Evolutionary conservation across 2,797 vertebrate species (phyloP).

Genomic region (Halcyon smyrnensis): DNA sequence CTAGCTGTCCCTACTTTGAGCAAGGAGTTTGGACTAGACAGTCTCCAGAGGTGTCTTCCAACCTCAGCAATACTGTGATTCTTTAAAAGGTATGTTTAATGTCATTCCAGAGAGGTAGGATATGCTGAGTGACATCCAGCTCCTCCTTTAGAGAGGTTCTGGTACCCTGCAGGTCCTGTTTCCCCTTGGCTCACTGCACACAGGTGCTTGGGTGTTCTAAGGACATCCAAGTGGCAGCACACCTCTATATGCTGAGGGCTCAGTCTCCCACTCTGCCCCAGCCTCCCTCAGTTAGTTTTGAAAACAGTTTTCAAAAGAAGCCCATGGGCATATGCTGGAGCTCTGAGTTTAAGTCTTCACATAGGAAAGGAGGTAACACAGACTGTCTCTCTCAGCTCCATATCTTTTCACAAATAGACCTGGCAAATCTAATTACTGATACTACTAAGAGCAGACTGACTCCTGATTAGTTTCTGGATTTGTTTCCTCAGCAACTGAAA

Average conservation of each 20-base stretch:
- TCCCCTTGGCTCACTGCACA: neutral
- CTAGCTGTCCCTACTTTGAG: neutral
- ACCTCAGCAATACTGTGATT: neutral
- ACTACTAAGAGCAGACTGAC: neutral
- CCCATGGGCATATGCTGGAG: neutral
- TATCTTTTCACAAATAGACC: neutral
- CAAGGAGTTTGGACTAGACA: accelerated
- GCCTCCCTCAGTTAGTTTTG: neutral
- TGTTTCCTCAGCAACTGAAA: constrained; percentile 25
- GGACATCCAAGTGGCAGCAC: neutral
- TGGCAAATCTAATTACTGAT: neutral
- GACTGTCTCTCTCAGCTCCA: neutral
- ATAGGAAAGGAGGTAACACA: neutral
- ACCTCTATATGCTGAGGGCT: neutral
- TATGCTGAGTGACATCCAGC: neutral
- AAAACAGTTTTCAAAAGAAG: neutral
- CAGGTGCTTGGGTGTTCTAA: accelerated
- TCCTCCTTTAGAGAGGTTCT: neutral
- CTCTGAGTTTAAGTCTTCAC: neutral
- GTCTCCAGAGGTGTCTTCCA: neutral
- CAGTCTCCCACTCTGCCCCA: neutral
- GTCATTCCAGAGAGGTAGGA: neutral
- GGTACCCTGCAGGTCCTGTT: neutral
- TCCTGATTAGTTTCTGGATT: neutral
- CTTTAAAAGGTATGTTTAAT: neutral